Percentiles rank a stretch among this genome's conserved stretches.
Conservation (phyloP, 2,797 vertebrate genomes). For the Enteromius unitaeniatus region DNA sequence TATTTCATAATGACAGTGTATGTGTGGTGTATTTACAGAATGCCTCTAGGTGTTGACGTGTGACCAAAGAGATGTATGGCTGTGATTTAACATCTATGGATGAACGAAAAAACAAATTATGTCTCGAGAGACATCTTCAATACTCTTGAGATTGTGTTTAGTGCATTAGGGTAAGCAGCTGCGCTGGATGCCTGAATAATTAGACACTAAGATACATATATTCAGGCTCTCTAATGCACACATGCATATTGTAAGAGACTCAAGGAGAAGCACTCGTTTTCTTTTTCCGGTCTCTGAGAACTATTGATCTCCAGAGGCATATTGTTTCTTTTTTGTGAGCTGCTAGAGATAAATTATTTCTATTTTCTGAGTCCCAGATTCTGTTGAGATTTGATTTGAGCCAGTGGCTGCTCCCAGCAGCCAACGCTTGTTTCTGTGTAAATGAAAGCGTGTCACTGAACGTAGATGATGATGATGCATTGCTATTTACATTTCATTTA, state of each 20-base stretch:
- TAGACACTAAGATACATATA: constrained; percentile 5
- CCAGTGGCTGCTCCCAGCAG: constrained; percentile 6
- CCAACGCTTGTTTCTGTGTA: not conserved
- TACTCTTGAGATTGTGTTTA: not conserved
- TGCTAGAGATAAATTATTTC: constrained; percentile 40
- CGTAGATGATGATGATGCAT: constrained; percentile 15
- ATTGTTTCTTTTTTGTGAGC: constrained; percentile 14
- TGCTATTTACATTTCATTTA: constrained; percentile 7
- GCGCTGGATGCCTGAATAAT: not conserved
- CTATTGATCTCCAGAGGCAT: constrained; percentile 28
- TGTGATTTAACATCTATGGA: constrained; percentile 45
- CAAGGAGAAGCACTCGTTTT: constrained; percentile 1
- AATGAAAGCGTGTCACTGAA: not conserved
- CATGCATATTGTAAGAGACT: not conserved
- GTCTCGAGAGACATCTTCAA: constrained; percentile 24
- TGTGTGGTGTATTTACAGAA: not conserved
- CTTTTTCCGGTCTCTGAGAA: not conserved
- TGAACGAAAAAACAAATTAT: constrained; percentile 39
- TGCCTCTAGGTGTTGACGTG: not conserved
- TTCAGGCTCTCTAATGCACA: constrained; percentile 1
- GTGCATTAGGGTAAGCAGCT: constrained; percentile 10
- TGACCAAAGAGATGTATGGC: constrained; percentile 30
- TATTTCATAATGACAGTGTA: constrained; percentile 18
- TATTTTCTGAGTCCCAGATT: constrained; percentile 35
- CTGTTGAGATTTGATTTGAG: constrained; percentile 34